Percentiles rank a stretch among this genome's conserved stretches.
phyloP scores from a whole-genome alignment of 2,113 vertebrate genomes.

The Montifringilla adamsi region DNA sequence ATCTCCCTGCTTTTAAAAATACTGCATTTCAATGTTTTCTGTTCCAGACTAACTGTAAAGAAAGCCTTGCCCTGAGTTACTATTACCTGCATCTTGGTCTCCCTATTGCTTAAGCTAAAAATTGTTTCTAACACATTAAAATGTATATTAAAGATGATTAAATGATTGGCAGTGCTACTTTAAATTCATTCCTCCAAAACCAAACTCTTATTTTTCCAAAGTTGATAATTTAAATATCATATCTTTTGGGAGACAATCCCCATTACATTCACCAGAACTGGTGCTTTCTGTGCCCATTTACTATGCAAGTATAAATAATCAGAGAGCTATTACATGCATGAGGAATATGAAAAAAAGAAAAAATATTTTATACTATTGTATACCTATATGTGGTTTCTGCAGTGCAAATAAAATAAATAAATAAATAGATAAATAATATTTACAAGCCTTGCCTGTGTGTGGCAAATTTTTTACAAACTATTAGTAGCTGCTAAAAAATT shows the following conservation, averaged over 20 bases:
- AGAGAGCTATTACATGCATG: neutral
- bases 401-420: neutral
- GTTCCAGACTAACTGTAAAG: neutral
- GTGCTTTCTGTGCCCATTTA: neutral
- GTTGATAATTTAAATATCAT: neutral
- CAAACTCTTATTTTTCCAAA: neutral
- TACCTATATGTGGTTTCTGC: neutral
- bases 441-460: neutral
- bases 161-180: neutral
- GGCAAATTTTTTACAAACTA: neutral
- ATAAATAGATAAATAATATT: neutral
- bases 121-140: neutral
- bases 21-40: neutral
- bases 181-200: neutral
- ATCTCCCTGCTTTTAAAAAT: neutral
- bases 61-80: neutral
- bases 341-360: neutral
- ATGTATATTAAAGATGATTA: neutral
- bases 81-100: neutral
- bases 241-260: neutral
- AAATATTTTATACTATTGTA: neutral
- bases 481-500: neutral
- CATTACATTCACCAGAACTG: neutral
- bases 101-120: neutral
- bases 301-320: conserved; percentile 6